Percentiles rank a stretch among this genome's conserved stretches.
These are phyloP conservation scores for Urophycis tenuis DNA, from an alignment of 2,797 vertebrate genomes.

Conservation along the genomic window DNA sequence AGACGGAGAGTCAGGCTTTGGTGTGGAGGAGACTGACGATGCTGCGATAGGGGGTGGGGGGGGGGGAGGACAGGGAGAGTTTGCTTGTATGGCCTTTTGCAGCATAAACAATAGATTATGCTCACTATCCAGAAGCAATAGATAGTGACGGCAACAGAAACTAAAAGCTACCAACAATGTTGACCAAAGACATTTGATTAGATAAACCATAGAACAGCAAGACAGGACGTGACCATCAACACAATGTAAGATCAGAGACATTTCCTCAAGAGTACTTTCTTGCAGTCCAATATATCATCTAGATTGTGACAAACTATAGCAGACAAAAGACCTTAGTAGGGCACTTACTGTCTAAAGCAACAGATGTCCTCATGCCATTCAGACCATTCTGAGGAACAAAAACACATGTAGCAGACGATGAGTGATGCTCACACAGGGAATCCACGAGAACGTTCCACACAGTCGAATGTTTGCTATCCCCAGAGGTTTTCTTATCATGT, in stretches of 20 bases:
- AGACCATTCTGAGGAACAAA: slow-evolving; percentile 79
- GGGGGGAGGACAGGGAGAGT: not conserved
- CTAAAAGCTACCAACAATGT: not conserved
- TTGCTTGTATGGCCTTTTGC: not conserved
- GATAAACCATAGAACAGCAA: not conserved
- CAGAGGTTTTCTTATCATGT: not conserved
- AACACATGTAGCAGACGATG: slow-evolving; percentile 10
- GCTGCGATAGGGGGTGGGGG: slow-evolving; percentile 56
- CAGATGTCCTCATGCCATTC: slow-evolving; percentile 77
- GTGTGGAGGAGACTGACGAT: slow-evolving; percentile 74
- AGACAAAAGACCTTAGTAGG: not conserved
- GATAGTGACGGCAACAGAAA: not conserved
- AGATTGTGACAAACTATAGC: not conserved
- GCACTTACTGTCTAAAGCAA: slow-evolving; percentile 84
- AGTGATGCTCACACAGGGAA: not conserved
- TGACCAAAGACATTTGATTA: not conserved
- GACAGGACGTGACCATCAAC: not conserved
- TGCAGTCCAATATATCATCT: not conserved
- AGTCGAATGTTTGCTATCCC: not conserved
- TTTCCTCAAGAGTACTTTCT: not conserved
- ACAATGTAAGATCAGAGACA: not conserved
- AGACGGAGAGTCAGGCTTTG: slow-evolving; percentile 82
- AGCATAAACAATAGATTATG: not conserved
- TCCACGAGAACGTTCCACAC: not conserved
- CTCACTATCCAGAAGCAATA: no score